Percentiles rank a stretch among this genome's conserved stretches.
phyloP scores from a whole-genome alignment of 1,140 invertebrate species.

The Araneus ventricosus region DNA sequence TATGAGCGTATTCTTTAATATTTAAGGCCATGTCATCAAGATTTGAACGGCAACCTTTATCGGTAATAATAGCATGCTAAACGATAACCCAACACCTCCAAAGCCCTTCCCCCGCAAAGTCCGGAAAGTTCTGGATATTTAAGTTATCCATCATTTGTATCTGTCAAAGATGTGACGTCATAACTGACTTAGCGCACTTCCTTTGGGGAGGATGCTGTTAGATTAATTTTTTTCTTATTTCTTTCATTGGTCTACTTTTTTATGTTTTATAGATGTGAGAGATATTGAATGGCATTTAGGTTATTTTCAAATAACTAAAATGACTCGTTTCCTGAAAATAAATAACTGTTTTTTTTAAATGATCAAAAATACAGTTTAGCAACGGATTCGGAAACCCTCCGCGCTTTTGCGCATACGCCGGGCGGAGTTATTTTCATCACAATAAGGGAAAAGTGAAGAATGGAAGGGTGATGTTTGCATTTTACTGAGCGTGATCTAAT shows the following conservation, averaged over 20 bases:
- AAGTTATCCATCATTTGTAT: conserved; percentile 51
- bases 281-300: no score
- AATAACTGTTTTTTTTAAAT: no score
- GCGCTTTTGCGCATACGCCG: no score
- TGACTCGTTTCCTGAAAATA: no score
- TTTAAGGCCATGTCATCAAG: conserved; percentile 36
- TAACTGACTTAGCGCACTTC: conserved; percentile 35
- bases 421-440: no score
- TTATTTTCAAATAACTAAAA: no score
- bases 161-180: conserved; percentile 34
- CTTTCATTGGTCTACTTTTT: neutral
- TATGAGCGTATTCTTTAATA: neutral
- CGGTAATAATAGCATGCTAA: conserved; percentile 25
- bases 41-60: conserved; percentile 19
- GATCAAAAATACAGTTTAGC: no score
- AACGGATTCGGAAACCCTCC: no score
- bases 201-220: neutral
- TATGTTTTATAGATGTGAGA: no score
- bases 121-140: conserved; percentile 41
- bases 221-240: neutral
- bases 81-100: neutral
- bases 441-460: no score
- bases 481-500: no score
- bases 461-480: no score
- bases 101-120: neutral